Base-by-base conservation (phyloP, 2,888 invertebrate genomes). In the Cheilosia urbana region DNA sequence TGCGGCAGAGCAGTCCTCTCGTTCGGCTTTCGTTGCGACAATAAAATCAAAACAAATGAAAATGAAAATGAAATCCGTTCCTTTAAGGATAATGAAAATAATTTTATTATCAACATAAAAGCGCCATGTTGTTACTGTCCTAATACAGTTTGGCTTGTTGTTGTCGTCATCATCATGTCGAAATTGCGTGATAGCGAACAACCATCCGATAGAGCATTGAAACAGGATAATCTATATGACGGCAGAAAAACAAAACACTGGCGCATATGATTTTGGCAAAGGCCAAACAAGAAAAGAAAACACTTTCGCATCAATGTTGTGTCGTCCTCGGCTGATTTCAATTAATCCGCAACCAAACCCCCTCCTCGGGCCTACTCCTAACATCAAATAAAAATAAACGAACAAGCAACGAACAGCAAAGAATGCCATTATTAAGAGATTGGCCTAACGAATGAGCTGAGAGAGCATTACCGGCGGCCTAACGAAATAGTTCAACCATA, bases 21-120 rank as follows among this genome's bases (percentile, higher is more conserved):
- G 37, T 51, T 55, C 51, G 37, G 40, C 37, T 40, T 58, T 30
- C 58, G 42, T 45, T 58, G 24, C 37, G 66, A 42, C 68, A 68
- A 83, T 78, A 73, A 83, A 78, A 77, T 83, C 77, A 73, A 78
- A 78, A 78, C 82, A 77, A 77, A 77, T 66, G 53, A 63, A 37
- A 37, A 37, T 37, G 37, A 37, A 77, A 72, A 73, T 49, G 62
- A 77, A 77, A 83, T 78, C 71, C 66, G 73, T 83, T 73, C 73
- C 55, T 83, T 51, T 68, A 78, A 73, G 73, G 73, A 78, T 69
- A 78, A 83, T 83, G 83, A 83, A 83, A 83, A 69, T 83, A 73
- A 83, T 78, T 73, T 73, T 83, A 78, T 78, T 83, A 83, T 68
- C 51, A 45, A 62, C 69, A 77, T 77, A 77, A 77, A 77, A 77